Evolutionary conservation across 2,113 vertebrate species (phyloP).

Genomic region (Edolisoma coerulescens): DNA sequence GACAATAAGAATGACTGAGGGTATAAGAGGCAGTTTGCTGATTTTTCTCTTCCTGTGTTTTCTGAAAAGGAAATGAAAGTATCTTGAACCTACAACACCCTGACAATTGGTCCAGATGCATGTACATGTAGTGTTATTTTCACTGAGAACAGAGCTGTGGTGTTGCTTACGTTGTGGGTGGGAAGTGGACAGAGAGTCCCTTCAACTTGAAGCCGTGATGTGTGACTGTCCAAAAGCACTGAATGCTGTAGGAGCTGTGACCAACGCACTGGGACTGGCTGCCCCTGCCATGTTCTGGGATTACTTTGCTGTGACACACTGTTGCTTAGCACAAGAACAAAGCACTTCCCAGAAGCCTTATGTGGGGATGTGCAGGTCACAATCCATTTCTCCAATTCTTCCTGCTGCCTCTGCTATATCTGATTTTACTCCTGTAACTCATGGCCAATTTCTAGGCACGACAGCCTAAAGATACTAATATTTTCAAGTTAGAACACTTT

Average conservation of each 20-base stretch:
- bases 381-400: neutral
- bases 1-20: neutral
- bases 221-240: neutral
- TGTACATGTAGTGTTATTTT: neutral
- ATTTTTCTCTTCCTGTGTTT: neutral
- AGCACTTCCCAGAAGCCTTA: neutral
- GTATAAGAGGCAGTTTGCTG: neutral
- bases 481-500: neutral
- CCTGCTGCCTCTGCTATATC: neutral
- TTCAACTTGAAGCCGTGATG: neutral
- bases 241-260: neutral
- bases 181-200: neutral
- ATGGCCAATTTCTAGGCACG: neutral
- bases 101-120: neutral
- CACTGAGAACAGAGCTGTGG: neutral
- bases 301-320: neutral
- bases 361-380: neutral
- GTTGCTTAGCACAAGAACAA: neutral
- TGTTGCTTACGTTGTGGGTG: neutral
- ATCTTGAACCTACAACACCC: neutral
- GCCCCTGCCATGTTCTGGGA: neutral
- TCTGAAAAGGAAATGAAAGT: neutral
- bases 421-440: neutral
- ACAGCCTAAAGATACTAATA: neutral
- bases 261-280: accelerated